Base-by-base conservation (phyloP, 2,888 invertebrate species). In the Mythimna albipuncta region DNA sequence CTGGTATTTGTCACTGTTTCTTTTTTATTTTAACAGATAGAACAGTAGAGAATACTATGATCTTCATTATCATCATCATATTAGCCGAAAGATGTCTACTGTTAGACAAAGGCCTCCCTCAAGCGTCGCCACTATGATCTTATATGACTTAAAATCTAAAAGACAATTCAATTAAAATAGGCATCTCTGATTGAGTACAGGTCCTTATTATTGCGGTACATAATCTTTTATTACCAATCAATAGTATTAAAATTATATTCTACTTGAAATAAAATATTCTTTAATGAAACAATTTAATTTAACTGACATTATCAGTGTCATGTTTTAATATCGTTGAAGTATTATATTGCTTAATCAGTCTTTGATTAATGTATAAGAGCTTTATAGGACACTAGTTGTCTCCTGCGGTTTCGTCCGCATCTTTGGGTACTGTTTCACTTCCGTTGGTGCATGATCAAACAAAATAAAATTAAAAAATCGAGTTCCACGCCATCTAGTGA, bases 241-340 rank as follows among this genome's bases (percentile, higher is more conserved):
- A 21, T 41, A 52, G 21, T 32, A 9, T 44, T 44, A 44, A 44
- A 44, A 9, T 9, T 38, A 44, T 41, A 32, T 59, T 52, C 9
- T 3, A 35, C 2, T 35, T 44, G 35, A 21, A 61, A 71, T 71
- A 44, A 73, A 73, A 72, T 35, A 3, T 11, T 1, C 19, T 38
- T 32, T 32, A 32, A 32, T 4, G 32, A 3, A 21, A 71, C 59
- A 54, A 71, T 13, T 54, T 35, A 16, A 73, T 73, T 52, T 19
- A 44, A 7, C 5, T 19, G 9, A 21, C 32, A 16, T n/a, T 55
- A 32, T 41, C n/a, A 50, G 6, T 50, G 10, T 21, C 32, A 52
- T 35, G 19, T 10, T 44, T 26, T 16, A 52, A 44, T 61, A 35
- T 19, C 32, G 41, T 59, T 35, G 41, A 52, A 32, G 6, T 19